These are phyloP conservation scores for Lordiphosa clarofinis DNA, from an alignment of 1,140 invertebrate genomes.

Conservation along the genomic window DNA sequence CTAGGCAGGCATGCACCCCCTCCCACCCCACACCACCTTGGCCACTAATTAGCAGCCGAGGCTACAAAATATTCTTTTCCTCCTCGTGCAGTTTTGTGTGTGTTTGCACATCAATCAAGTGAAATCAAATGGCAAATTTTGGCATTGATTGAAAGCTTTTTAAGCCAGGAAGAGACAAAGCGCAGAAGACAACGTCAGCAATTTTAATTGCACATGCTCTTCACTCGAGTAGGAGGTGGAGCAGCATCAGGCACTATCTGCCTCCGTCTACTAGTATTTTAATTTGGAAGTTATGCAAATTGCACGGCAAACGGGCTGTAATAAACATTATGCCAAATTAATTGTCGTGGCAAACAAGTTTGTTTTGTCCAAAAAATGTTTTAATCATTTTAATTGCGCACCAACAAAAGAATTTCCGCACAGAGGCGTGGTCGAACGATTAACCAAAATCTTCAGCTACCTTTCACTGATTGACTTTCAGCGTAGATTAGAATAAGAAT, in stretches of 20 bases:
- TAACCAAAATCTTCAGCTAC: constrained; percentile 10
- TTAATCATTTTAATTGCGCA: constrained; percentile 41
- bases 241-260: constrained; percentile 5
- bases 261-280: constrained; percentile 17
- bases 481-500: constrained; percentile 69
- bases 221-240: constrained; percentile 16
- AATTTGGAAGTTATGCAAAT: constrained; percentile 64
- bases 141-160: constrained; percentile 67
- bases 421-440: constrained; percentile 11
- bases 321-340: constrained; percentile 69
- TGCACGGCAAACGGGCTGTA: constrained; percentile 58
- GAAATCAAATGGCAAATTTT: constrained; percentile 61
- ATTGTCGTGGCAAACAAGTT: constrained; percentile 61
- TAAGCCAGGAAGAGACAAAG: constrained; percentile 24
- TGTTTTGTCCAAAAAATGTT: constrained; percentile 29
- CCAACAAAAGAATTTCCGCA: constrained; percentile 41
- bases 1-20: constrained; percentile 13
- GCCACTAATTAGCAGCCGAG: constrained; percentile 53
- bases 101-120: constrained; percentile 74
- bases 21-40: constrained; percentile 12
- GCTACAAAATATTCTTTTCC: constrained; percentile 30
- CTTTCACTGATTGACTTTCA: constrained; percentile 60
- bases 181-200: constrained; percentile 42
- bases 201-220: constrained; percentile 66
- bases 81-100: constrained; percentile 20